Percentiles rank a stretch among this genome's conserved stretches.
Conservation (phyloP, 2,797 vertebrate species). For the Erethizon dorsatum region DNA sequence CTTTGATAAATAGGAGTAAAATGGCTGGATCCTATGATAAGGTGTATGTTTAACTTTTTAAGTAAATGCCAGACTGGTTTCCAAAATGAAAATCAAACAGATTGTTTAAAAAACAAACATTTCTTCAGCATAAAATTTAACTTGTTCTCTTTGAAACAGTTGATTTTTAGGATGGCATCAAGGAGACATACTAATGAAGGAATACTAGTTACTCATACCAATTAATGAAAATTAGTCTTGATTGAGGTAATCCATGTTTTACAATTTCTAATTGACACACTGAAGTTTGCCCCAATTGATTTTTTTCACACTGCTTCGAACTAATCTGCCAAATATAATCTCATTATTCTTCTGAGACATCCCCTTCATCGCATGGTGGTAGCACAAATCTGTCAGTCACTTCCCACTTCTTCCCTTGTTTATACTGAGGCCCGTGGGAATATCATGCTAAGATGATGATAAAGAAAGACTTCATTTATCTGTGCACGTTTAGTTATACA, state of each 20-base stretch:
- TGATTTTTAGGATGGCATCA: not conserved
- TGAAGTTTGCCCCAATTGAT: not conserved
- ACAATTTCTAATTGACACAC: not conserved
- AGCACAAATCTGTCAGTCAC: not conserved
- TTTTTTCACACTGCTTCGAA: not conserved
- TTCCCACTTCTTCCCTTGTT: not conserved
- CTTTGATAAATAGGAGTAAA: not conserved
- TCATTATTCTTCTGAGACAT: not conserved
- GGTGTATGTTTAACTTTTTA: not conserved
- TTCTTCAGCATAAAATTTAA: constrained; percentile 35
- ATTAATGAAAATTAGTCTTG: constrained; percentile 25
- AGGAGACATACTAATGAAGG: not conserved
- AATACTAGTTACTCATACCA: not conserved
- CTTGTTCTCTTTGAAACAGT: not conserved
- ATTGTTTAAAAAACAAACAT: constrained; percentile 14
- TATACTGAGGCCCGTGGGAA: not conserved
- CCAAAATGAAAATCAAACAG: constrained; percentile 46
- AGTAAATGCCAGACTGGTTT: not conserved
- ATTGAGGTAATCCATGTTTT: constrained; percentile 1
- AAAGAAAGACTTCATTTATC: not conserved
- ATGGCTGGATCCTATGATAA: not conserved
- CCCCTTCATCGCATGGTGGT: not conserved
- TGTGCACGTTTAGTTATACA: not conserved
- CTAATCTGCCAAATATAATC: not conserved
- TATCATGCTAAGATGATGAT: not conserved